Percentiles rank a stretch among this genome's conserved stretches.
These are phyloP conservation scores for Tenthredo notha DNA, from an alignment of 2,888 invertebrate genomes.

Conservation along the genomic window DNA sequence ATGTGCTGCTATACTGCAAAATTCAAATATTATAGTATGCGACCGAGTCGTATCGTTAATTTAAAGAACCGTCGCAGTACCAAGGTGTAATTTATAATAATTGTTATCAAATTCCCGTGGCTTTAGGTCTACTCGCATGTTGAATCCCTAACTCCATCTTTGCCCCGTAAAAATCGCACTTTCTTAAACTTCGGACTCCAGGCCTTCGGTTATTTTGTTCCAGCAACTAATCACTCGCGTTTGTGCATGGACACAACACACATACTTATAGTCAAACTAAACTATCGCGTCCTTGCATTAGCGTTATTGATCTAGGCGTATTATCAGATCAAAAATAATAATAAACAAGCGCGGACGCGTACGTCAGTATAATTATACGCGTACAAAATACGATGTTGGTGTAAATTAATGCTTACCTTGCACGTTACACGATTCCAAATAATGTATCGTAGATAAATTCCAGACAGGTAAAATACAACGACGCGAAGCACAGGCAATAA, in stretches of 20 bases:
- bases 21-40: neutral
- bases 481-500: neutral
- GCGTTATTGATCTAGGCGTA: neutral
- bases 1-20: neutral
- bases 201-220: conserved; percentile 24
- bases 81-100: neutral
- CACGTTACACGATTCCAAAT: neutral
- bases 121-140: neutral
- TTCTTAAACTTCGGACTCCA: neutral
- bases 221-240: neutral
- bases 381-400: neutral
- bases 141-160: neutral
- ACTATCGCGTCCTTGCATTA: neutral
- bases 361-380: neutral
- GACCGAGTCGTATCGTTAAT: neutral
- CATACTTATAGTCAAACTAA: neutral
- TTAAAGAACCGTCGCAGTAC: neutral
- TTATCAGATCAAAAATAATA: conserved; percentile 19
- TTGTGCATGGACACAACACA: neutral
- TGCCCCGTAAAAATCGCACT: neutral
- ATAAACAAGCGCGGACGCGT: conserved; percentile 1
- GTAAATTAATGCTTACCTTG: conserved; percentile 35
- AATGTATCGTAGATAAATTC: neutral
- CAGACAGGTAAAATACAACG: neutral
- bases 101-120: neutral